Conservation (phyloP, 2,113 vertebrate genomes). For the Thryonomys swinderianus region DNA sequence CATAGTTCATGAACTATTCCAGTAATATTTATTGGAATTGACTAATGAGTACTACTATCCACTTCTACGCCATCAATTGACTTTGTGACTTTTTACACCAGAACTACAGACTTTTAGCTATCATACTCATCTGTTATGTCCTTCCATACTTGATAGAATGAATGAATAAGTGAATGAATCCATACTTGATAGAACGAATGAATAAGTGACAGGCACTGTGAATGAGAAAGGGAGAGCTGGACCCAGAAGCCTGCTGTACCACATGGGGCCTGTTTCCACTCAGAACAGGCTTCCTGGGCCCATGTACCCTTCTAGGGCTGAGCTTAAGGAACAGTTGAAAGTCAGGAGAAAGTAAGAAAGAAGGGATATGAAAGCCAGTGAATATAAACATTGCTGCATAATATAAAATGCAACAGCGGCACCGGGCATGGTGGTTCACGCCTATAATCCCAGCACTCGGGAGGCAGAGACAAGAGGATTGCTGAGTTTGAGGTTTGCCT, state of each 20-base stretch:
- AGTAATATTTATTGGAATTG: not conserved
- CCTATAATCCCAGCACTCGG: no score
- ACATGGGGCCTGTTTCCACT: not conserved
- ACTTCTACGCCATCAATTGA: not conserved
- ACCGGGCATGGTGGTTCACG: no score
- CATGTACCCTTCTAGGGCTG: not conserved
- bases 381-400: not conserved
- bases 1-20: not conserved
- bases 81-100: not conserved
- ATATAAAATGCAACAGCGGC: not conserved
- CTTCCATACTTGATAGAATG: not conserved
- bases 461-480: no score
- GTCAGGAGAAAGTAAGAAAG: not conserved
- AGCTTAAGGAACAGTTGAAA: not conserved
- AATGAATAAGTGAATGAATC: not conserved
- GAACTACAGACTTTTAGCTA: not conserved
- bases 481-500: no score
- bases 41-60: not conserved
- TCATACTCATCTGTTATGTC: not conserved
- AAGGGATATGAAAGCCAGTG: not conserved
- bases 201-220: not conserved
- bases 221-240: not conserved
- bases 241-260: not conserved
- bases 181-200: not conserved
- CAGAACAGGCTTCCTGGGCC: not conserved